These are phyloP conservation scores for Cynaeus angustus DNA, from an alignment of 2,888 invertebrate genomes.

Conservation along the genomic window DNA sequence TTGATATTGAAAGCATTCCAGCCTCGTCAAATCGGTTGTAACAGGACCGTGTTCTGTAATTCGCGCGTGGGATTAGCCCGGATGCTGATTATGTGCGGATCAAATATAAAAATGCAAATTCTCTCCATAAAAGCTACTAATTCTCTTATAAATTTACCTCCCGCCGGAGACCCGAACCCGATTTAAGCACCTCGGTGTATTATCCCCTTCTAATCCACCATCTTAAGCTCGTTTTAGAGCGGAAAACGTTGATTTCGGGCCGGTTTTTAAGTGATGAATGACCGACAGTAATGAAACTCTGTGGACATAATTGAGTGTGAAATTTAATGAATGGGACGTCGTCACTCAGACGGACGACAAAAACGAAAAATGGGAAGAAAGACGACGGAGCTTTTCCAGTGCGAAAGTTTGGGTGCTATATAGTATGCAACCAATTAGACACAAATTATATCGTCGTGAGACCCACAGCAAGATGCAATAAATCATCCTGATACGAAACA, in stretches of 20 bases:
- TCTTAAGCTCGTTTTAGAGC: constrained; percentile 28
- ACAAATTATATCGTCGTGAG: not conserved
- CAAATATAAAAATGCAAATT: constrained; percentile 52
- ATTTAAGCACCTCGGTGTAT: constrained; percentile 38
- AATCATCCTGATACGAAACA: constrained; percentile 1
- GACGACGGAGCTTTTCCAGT: not conserved
- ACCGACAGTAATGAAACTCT: constrained; percentile 32
- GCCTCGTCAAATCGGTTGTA: constrained; percentile 21
- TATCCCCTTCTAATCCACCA: constrained; percentile 32
- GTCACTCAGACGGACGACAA: constrained; percentile 15
- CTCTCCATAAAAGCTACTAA: constrained; percentile 36
- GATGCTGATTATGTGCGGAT: constrained; percentile 38
- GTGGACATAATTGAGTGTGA: constrained; percentile 38
- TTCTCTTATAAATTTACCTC: constrained; percentile 44
- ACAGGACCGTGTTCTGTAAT: not conserved
- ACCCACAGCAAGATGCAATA: not conserved
- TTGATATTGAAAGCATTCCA: constrained; percentile 23
- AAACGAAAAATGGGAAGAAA: constrained; percentile 16
- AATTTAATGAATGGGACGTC: constrained; percentile 32
- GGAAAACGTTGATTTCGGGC: constrained; percentile 28
- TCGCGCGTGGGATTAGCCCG: constrained; percentile 34
- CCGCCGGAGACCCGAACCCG: constrained; percentile 31
- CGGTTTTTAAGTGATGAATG: constrained; percentile 38
- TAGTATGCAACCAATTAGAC: constrained; percentile 13
- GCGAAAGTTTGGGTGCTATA: not conserved